These are phyloP conservation scores for Crenuchus spilurus DNA, from an alignment of 2,797 vertebrate genomes.

Conservation along the genomic window DNA sequence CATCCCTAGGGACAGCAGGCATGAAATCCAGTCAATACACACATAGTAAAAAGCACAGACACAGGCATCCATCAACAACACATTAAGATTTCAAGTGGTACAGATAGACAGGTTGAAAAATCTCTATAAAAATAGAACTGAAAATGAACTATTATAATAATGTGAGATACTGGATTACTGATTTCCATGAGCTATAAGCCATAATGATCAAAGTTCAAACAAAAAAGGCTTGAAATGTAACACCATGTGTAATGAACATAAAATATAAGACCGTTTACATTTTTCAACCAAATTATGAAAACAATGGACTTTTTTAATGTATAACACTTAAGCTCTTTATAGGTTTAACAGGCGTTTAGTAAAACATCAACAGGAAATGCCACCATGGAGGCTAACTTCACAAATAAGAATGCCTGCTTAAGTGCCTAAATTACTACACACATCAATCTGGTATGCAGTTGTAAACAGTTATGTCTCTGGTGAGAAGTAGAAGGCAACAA, in stretches of 20 bases:
- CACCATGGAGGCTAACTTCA: constrained; percentile 23
- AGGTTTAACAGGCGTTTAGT: constrained; percentile 10
- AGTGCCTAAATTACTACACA: background rate
- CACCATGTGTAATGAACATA: too few relatives aligned
- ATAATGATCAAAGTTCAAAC: too few relatives aligned
- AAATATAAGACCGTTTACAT: too few relatives aligned
- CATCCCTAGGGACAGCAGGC: constrained; percentile 84
- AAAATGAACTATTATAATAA: too few relatives aligned
- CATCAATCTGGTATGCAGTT: constrained; percentile 10
- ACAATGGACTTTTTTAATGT: too few relatives aligned
- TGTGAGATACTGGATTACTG: too few relatives aligned
- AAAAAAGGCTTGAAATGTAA: too few relatives aligned
- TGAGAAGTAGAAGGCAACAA: constrained; percentile 10
- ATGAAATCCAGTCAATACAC: constrained; percentile 11
- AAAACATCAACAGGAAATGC: constrained; percentile 35
- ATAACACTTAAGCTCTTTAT: constrained; percentile 6
- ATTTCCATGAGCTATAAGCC: too few relatives aligned
- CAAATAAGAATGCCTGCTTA: constrained; percentile 6
- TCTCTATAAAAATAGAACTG: too few relatives aligned
- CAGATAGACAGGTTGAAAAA: too few relatives aligned
- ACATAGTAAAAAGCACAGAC: constrained; percentile 3
- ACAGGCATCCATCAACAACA: background rate
- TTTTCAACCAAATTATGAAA: too few relatives aligned
- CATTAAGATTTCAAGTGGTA: too few relatives aligned
- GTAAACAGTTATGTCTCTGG: constrained; percentile 11